Evolutionary conservation across 2,797 vertebrate species (phyloP).

Genomic region (Mus spretus): DNA sequence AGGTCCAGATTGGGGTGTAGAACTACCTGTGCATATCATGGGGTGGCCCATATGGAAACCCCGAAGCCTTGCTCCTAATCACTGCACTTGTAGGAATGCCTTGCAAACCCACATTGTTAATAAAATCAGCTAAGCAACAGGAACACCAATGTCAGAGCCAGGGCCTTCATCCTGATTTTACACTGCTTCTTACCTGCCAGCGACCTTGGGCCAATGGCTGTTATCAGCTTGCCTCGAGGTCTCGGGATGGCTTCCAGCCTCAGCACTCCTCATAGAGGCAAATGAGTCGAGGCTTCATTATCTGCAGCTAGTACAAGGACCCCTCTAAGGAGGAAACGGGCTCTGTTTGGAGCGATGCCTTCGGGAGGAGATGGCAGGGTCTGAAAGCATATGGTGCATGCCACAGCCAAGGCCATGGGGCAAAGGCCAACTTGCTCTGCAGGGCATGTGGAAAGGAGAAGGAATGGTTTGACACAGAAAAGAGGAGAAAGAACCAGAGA

Average conservation of each 20-base stretch:
- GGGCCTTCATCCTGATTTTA: neutral
- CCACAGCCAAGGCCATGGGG: neutral
- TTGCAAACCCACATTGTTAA: neutral
- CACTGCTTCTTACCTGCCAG: neutral
- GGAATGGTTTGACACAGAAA: neutral
- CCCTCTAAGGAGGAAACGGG: neutral
- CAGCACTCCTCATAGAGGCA: neutral
- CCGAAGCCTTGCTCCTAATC: neutral
- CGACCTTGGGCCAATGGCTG: neutral
- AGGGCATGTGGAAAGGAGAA: neutral
- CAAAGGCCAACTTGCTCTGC: neutral
- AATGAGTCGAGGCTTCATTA: neutral
- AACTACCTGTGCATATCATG: neutral
- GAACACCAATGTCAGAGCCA: neutral
- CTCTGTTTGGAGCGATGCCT: neutral
- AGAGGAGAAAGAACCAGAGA: neutral
- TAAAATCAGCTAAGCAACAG: neutral
- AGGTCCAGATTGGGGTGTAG: neutral
- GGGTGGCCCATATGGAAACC: neutral
- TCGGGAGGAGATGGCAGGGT: neutral
- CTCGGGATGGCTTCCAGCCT: neutral
- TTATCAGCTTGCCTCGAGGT: neutral
- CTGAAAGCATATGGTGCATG: neutral
- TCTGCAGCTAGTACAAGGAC: neutral
- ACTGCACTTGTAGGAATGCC: neutral